These are phyloP conservation scores for Eolophus roseicapilla DNA, from an alignment of 2,113 vertebrate species.

Conservation along the genomic window DNA sequence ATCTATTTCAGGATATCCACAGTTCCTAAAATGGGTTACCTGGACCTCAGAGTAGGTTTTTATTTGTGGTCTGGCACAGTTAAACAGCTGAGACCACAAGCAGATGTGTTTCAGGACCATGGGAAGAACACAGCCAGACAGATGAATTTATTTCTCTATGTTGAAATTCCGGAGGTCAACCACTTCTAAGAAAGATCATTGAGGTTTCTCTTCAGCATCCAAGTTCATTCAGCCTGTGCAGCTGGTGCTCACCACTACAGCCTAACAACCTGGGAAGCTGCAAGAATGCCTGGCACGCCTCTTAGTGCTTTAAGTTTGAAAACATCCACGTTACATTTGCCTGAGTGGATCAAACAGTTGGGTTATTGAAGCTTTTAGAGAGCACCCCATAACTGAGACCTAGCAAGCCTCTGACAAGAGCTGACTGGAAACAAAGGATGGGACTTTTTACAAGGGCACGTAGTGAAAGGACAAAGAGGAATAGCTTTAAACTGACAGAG, in stretches of 20 bases:
- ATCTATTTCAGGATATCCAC: background rate
- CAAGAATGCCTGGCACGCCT: background rate
- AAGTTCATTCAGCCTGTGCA: background rate
- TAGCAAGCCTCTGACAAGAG: background rate
- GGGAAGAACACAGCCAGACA: background rate
- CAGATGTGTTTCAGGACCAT: background rate
- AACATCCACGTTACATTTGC: background rate
- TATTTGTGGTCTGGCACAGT: background rate
- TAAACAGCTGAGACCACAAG: background rate
- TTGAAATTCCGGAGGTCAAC: background rate
- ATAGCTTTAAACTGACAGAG: background rate
- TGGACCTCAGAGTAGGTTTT: background rate
- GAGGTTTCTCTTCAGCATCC: background rate
- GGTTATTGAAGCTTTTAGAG: background rate
- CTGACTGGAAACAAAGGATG: background rate
- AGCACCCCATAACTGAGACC: background rate
- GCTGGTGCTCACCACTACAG: background rate
- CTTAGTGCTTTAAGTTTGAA: background rate
- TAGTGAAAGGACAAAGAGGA: background rate
- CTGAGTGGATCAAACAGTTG: background rate
- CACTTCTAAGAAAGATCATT: background rate
- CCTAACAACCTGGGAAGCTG: background rate
- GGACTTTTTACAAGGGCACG: background rate
- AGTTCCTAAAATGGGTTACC: background rate
- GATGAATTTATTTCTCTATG: background rate